A percentile compares a stretch with the other conserved stretches of the same genome.
phyloP scores from a whole-genome alignment of 1,140 invertebrate genomes.

The Xylocopa sonorina region DNA sequence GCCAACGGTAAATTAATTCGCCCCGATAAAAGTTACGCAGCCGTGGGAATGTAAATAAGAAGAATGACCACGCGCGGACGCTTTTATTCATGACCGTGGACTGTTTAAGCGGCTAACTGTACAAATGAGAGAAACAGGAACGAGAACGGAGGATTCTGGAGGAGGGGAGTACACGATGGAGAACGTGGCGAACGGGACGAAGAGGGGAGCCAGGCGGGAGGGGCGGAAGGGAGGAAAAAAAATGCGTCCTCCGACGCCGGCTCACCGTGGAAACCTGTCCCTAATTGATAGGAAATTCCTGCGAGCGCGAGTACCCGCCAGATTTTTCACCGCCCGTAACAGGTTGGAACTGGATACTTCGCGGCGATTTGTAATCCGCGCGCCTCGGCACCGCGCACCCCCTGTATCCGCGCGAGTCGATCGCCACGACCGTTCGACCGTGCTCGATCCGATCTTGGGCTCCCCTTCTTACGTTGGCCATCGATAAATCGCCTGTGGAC shows the following conservation, averaged over 20 bases:
- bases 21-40: neutral
- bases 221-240: conserved; percentile 39
- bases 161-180: conserved; percentile 17
- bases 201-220: neutral
- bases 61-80: conserved; percentile 26
- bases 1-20: conserved; percentile 29
- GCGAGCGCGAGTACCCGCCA: conserved; percentile 61
- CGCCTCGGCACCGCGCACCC: conserved; percentile 42
- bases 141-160: no score
- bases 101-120: conserved; percentile 63
- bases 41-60: conserved; percentile 55
- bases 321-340: conserved; percentile 74
- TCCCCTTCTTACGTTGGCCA: neutral
- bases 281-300: conserved; percentile 81
- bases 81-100: conserved; percentile 45
- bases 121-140: conserved; percentile 62
- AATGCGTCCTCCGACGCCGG: conserved; percentile 47
- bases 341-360: conserved; percentile 77
- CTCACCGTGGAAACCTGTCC: conserved; percentile 75
- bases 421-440: neutral
- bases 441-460: neutral
- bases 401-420: neutral
- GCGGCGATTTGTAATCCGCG: conserved; percentile 74
- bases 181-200: neutral
- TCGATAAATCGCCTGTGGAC: conserved; percentile 13